A percentile compares a stretch with the other conserved stretches of the same genome.
phyloP scores from a whole-genome alignment of 2,113 vertebrate species.

The Clarias macrocephalus region DNA sequence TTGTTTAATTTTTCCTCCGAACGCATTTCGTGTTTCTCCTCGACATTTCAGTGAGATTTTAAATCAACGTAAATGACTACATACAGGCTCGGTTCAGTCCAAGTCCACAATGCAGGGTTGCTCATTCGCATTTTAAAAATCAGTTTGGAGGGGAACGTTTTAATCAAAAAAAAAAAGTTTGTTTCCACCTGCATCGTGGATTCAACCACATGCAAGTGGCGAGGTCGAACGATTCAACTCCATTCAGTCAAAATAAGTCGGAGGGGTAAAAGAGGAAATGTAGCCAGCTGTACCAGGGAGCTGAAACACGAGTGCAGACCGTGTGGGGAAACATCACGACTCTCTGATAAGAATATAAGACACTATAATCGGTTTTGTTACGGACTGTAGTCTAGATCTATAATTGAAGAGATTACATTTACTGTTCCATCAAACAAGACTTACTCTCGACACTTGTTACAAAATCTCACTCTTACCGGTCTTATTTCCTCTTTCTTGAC shows the following conservation, averaged over 20 bases:
- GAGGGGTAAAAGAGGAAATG: not conserved
- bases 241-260: not conserved
- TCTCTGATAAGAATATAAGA: no score
- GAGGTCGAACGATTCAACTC: not conserved
- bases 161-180: not conserved
- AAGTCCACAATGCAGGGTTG: slow-evolving; percentile 41
- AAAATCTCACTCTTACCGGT: not conserved
- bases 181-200: slow-evolving; percentile 24
- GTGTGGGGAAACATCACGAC: no score
- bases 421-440: not conserved
- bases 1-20: not conserved
- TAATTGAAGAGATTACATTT: no score
- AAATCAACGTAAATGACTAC: not conserved
- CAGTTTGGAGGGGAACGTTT: not conserved
- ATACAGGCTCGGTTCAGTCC: not conserved
- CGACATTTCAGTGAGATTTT: not conserved
- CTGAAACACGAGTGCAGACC: not conserved
- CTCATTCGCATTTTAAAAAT: not conserved
- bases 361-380: no score
- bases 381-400: no score
- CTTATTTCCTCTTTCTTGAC: not conserved
- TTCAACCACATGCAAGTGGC: slow-evolving; percentile 38
- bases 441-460: not conserved
- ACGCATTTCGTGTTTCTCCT: no score
- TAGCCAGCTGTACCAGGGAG: slow-evolving; percentile 13